These are phyloP conservation scores for Fragum whitleyi DNA, from an alignment of 2,888 invertebrate species.

Conservation along the genomic window DNA sequence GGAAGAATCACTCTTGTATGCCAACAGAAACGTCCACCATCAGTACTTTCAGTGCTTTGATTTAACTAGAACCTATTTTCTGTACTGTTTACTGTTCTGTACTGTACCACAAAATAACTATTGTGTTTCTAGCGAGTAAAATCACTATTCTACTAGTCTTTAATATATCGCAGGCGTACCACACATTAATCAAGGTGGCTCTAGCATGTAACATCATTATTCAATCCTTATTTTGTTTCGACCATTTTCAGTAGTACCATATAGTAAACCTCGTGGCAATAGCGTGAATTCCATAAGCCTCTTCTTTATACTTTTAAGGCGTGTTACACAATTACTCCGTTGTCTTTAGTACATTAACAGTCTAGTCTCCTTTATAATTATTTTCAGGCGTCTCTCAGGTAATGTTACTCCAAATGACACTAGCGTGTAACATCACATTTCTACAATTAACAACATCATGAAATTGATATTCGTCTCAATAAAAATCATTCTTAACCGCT, in stretches of 20 bases:
- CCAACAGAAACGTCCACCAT: no score
- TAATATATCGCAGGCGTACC: conserved; percentile 67
- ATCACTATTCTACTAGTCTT: conserved; percentile 61
- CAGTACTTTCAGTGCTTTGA: no score
- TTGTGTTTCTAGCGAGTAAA: conserved; percentile 67
- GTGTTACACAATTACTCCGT: no score
- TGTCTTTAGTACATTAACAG: no score
- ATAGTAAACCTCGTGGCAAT: conserved; percentile 65
- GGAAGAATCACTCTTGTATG: no score
- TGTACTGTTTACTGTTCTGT: no score
- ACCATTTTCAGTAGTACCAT: conserved; percentile 65
- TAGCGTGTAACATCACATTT: conserved; percentile 69
- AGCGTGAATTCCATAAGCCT: conserved; percentile 57
- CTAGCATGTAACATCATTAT: conserved; percentile 69
- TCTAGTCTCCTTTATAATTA: no score
- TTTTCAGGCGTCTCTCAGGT: conserved; percentile 63
- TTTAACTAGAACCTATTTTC: no score
- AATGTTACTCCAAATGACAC: conserved; percentile 64
- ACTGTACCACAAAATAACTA: conserved; percentile 59
- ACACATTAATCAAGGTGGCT: conserved; percentile 63
- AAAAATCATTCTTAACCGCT: no score
- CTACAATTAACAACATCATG: no score
- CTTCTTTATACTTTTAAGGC: no score
- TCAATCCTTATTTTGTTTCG: conserved; percentile 58
- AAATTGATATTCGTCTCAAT: no score